These are phyloP conservation scores for Phainopepla nitens DNA, from an alignment of 2,113 vertebrate genomes.

Conservation along the genomic window DNA sequence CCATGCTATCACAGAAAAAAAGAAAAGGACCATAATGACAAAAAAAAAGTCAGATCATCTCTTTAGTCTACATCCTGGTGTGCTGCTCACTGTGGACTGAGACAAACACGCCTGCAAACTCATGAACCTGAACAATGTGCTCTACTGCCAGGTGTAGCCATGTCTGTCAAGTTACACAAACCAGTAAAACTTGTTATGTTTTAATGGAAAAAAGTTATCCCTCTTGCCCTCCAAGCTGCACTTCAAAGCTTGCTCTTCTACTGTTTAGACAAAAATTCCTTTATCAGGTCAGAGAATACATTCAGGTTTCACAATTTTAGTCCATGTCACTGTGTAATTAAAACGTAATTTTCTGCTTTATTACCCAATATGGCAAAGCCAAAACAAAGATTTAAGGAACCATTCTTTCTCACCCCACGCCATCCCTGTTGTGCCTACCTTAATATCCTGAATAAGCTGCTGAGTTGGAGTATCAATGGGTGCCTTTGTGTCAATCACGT, in stretches of 20 bases:
- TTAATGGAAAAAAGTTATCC: not conserved
- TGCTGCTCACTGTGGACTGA: not conserved
- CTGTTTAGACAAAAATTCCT: not conserved
- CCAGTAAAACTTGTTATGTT: conserved; percentile 5
- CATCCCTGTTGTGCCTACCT: conserved; percentile 70
- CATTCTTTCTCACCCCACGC: not conserved
- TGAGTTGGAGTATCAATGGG: conserved; percentile 95
- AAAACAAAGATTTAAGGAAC: not conserved
- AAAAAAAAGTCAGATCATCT: not conserved
- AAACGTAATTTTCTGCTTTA: not conserved
- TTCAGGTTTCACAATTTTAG: not conserved
- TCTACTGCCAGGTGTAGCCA: not conserved
- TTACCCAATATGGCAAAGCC: not conserved
- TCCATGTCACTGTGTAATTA: not conserved
- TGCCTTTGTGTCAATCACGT: conserved; percentile 91
- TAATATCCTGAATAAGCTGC: conserved; percentile 95
- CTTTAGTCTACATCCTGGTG: not conserved
- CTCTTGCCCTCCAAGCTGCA: not conserved
- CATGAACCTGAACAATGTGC: not conserved
- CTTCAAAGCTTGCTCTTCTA: not conserved
- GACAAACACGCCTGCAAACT: not conserved
- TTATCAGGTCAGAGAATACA: not conserved
- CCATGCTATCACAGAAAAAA: not conserved
- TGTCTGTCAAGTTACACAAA: not conserved
- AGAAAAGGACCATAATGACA: not conserved